phyloP scores from a whole-genome alignment of 2,113 vertebrate species.

The Centrocercus urophasianus region DNA sequence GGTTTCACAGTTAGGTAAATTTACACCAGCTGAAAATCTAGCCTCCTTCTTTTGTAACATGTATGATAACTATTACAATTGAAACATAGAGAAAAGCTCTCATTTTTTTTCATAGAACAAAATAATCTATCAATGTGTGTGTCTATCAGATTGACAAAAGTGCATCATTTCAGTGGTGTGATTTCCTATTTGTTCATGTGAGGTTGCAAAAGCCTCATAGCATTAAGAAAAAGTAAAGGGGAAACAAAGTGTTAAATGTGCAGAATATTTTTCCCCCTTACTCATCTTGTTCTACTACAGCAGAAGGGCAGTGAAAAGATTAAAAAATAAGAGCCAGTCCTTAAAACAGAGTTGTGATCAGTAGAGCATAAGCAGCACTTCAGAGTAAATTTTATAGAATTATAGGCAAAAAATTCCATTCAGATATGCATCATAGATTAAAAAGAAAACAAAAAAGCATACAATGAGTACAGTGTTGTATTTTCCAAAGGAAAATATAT shows the following conservation, averaged over 20 bases:
- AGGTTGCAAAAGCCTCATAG: neutral
- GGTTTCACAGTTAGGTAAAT: neutral
- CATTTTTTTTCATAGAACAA: neutral
- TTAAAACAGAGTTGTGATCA: slow-evolving; percentile 66
- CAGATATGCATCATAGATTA: slow-evolving; percentile 72
- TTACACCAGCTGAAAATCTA: neutral
- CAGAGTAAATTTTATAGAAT: slow-evolving; percentile 66
- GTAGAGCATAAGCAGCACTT: slow-evolving; percentile 48
- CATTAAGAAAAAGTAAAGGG: neutral
- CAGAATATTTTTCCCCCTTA: neutral
- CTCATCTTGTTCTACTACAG: neutral
- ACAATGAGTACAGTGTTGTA: neutral
- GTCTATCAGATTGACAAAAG: neutral
- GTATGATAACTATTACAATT: neutral
- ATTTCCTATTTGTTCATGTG: neutral
- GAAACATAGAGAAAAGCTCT: neutral
- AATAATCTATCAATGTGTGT: neutral
- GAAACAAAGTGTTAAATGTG: slow-evolving; percentile 51
- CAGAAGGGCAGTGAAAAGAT: slow-evolving; percentile 37
- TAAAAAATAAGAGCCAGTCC: slow-evolving; percentile 57
- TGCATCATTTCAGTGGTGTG: neutral
- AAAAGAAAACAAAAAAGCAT: slow-evolving; percentile 60
- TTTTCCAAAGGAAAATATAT: slow-evolving; percentile 61
- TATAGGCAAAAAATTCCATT: slow-evolving; percentile 66
- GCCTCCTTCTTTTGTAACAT: neutral